phyloP scores from a whole-genome alignment of 2,113 vertebrate species.

The Zosterops japonicus region DNA sequence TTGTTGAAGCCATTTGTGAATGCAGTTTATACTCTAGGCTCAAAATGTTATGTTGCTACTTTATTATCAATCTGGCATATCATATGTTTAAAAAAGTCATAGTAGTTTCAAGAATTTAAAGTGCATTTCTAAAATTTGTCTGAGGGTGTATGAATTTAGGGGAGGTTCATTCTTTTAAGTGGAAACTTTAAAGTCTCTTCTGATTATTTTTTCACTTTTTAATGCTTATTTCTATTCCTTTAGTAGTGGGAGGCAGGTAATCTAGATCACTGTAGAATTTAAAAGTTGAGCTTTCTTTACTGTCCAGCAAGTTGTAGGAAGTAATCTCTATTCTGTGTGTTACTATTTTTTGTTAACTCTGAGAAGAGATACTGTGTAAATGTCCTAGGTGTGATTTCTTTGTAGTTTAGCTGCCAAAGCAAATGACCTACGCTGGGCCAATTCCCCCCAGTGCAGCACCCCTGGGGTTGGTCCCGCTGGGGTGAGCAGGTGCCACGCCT shows the following conservation, averaged over 20 bases:
- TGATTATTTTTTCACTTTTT: neutral
- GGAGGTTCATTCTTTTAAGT: neutral
- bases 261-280: neutral
- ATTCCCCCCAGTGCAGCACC: fast-evolving
- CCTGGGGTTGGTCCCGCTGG: fast-evolving
- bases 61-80: neutral
- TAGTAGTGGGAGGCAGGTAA: neutral
- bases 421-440: fast-evolving
- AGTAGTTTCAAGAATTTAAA: neutral
- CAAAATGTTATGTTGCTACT: neutral
- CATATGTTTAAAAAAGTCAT: neutral
- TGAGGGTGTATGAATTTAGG: neutral
- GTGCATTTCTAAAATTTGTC: neutral
- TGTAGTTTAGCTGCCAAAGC: neutral
- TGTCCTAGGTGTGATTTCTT: neutral
- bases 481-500: neutral
- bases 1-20: neutral
- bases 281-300: neutral
- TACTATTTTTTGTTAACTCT: neutral
- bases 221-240: neutral
- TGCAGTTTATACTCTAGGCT: neutral
- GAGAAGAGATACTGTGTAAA: neutral
- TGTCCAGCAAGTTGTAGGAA: neutral
- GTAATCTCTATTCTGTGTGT: neutral
- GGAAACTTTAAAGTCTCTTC: neutral